Evolutionary conservation across 2,113 vertebrate genomes (phyloP), one percentile per base, ranked within the genome.

Genomic region (Aldabrachelys gigantea): DNA sequence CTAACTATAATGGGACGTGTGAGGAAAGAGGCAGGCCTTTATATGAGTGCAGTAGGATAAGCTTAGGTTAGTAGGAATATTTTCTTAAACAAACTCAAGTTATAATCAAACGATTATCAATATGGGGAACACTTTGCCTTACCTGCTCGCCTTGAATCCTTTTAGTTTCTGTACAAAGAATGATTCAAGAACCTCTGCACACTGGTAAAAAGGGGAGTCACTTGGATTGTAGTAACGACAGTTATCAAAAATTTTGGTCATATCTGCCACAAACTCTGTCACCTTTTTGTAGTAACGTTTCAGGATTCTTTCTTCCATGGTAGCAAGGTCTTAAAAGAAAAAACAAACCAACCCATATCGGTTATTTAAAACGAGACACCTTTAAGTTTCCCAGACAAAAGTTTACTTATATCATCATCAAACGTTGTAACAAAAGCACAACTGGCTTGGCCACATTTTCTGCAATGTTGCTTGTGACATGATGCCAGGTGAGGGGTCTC

Each of bases 241-340:
- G 98, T 99, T 99, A 98, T 99, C 99, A 93, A 99, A 99, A 98
- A 99, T 99, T 99, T 99, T 99, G 99, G 99, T 99, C 99, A 99
- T 99, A 97, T 99, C 99, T 85, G 99, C 99, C 98, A 99, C 99
- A 95, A 99, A 99, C 98, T 99, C 99, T 0, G 99, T 99, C 96
- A 99, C 99, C 97, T 99, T 99, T 98, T 98, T 99, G 98, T 99
- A 99, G 98, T 99, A 99, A 80, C 99, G 99, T 81, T 99, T 99
- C 91, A 99, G 99, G 96, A 99, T 97, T 96, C 98, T 98, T 87
- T 99, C 99, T 85, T 99, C 99, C 99, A 99, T 99, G 69, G 99
- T 99, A 88, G 99, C 99, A 75, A 99, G 99, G 97, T 99, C 99
- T 99, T 97, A 4, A 98, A 98, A 94, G 92, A 97, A 5, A 98